Conservation (phyloP, 2,797 vertebrate genomes). For the Lophius americanus region DNA sequence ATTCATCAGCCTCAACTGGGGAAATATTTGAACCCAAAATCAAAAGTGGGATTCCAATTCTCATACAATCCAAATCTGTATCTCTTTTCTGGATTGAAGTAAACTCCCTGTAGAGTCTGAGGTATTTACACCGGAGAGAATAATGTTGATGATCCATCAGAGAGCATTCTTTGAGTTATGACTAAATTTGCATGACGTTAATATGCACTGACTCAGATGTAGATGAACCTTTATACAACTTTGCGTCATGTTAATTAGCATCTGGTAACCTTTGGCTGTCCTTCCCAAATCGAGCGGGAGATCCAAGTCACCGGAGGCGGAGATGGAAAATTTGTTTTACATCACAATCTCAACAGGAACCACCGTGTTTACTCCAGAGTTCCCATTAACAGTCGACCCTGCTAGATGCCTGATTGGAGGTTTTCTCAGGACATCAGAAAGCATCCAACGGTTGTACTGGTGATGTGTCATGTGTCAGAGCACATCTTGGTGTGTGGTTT, state of each 20-base stretch:
- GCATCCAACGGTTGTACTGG: conserved; percentile 35
- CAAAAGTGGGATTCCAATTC: background rate
- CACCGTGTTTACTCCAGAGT: conserved; percentile 54
- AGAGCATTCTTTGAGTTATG: background rate
- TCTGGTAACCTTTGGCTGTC: conserved; percentile 75
- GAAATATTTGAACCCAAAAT: background rate
- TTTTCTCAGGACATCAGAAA: conserved; percentile 45
- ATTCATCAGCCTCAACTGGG: background rate
- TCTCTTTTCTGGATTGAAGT: background rate
- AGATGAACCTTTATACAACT: conserved; percentile 53
- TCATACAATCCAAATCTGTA: background rate
- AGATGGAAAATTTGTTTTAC: conserved; percentile 62
- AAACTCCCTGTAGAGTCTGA: background rate
- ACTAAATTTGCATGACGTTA: conserved; percentile 31
- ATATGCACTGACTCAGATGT: conserved; percentile 51
- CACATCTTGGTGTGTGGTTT: conserved; percentile 31
- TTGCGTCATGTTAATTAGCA: conserved; percentile 65
- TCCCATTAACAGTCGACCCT: conserved; percentile 29
- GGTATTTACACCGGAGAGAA: background rate
- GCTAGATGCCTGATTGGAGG: conserved; percentile 40
- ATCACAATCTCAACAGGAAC: conserved; percentile 58
- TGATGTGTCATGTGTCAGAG: conserved; percentile 24
- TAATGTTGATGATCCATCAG: conserved; percentile 13
- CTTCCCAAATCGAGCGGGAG: conserved; percentile 32
- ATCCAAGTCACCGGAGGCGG: conserved; percentile 64